Base-by-base conservation (phyloP, 2,888 invertebrate species). In the Sympetrum striolatum region DNA sequence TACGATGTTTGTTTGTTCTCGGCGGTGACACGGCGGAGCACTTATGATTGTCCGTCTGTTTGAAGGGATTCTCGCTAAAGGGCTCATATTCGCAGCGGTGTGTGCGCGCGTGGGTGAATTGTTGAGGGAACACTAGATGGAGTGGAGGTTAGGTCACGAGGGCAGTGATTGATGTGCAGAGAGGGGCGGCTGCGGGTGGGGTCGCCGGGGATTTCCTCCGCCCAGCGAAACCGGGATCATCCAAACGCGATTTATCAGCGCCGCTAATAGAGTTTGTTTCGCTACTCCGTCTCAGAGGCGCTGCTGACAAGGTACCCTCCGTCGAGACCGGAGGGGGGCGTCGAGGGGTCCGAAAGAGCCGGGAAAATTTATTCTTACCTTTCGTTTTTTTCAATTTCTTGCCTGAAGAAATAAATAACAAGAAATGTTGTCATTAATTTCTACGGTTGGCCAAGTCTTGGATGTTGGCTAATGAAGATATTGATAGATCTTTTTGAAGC, bases 261-360 rank as follows among this genome's bases (percentile, higher is more conserved):
- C 18, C 60, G 60, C 60, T 86, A 86, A 86, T 86, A 86, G 86
- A 86, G 86, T 86, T 86, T 86, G 86, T 86, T 86, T 64, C 86
- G 60, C n/a, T 86, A 86, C 86, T 86, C 86, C 31, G 73, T 73
- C 73, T 86, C 60, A 3, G 60, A 15, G 82, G 22, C 18, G 58
- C 12, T 37, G 60, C 60, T 48, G 86, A 60, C 64, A 37, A 64
- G 64, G 86, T 31, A 22, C 37, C 15, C 60, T 86, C 86, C 60
- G 10, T 39, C 35, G 86, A 86, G 86, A 86, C 64, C 22, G 12
- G 14, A 18, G 60, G 31, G 31, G 53, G 53, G 18, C 18, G 53
- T 18, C 10, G 44, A 44, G 44, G 44, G 44, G 44, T 44, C 44
- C 10, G 44, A 44, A 53, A 53, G 53, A 53, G 18, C 1, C 18